Evolutionary conservation across 2,797 vertebrate species (phyloP).

Genomic region (Manis pentadactyla): DNA sequence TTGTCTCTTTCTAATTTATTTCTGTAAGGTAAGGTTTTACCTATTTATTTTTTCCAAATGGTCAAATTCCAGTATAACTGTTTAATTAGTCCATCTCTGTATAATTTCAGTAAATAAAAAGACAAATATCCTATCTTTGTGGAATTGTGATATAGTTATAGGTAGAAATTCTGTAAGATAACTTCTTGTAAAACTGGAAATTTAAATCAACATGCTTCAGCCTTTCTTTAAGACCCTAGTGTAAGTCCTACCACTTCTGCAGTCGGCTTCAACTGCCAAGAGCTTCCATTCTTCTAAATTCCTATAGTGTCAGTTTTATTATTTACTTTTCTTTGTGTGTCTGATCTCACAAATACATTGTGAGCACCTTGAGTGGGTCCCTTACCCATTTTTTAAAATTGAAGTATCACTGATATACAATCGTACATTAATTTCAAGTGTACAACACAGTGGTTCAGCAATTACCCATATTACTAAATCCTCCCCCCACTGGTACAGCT

Average conservation of each 20-base stretch:
- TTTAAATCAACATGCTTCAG: background rate
- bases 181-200: background rate
- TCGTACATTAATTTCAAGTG: too few relatives aligned
- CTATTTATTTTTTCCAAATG: background rate
- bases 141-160: background rate
- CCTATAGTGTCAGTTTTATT: background rate
- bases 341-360: background rate
- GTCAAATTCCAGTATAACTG: background rate
- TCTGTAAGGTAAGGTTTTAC: conserved; percentile 8
- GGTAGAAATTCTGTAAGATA: background rate
- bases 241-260: background rate
- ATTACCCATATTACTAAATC: too few relatives aligned
- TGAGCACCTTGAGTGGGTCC: background rate
- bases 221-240: background rate
- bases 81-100: background rate
- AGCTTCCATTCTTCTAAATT: background rate
- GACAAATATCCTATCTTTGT: background rate
- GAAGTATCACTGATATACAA: too few relatives aligned
- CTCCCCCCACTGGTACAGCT: too few relatives aligned
- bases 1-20: conserved; percentile 34
- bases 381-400: too few relatives aligned
- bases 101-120: conserved; percentile 31
- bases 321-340: background rate
- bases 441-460: too few relatives aligned
- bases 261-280: background rate